Evolutionary conservation across 1,140 invertebrate species (phyloP), one percentile per base, ranked within the genome.

Genomic region (Mactra quadrangularis): DNA sequence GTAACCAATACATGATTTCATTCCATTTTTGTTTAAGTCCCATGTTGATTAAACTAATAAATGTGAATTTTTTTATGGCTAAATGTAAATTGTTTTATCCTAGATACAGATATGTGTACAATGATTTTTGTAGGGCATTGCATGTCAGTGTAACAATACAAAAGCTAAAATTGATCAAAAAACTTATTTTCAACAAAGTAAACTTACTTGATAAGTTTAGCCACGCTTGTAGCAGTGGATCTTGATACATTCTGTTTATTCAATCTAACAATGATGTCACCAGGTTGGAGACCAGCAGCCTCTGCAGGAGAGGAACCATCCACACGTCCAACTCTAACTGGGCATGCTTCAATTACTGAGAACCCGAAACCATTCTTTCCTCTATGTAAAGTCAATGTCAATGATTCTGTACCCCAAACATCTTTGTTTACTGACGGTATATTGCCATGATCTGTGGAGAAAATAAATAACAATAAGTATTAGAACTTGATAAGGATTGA

Each of bases 221-320:
- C 92, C 15, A 93, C 92, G 66, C 91, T 92, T 27, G 85, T 89
- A 59, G 91, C 88, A 6, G 90, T 91, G 29, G 92, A 92, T 64
- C 92, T 76, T n/a, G 92, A 92, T 11, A 93, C 92, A 79, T 98
- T 97, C 68, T 95, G 95, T 85, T 95, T 96, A 93, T 98, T 98
- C 87, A 99, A 97, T 93, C 95, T 96, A 89, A 99, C 95, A 75
- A 99, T 95, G 29, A 96, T 95, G 93, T 99, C 98, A 62, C 98
- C 98, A 47, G 97, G 96, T 89, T 96, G 95, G 19, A 99, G 94
- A 77, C 98, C 98, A 55, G 97, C 96, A 85, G 96, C 95, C 89
- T 98, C 97, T 1, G 98, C 97, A 60, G 97, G 95, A 77, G 97
- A 98, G 59, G 97, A 97, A 0, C 95, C 94, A 86, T 97, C 97